phyloP scores from a whole-genome alignment of 2,888 invertebrate genomes.

The Biston betularia region DNA sequence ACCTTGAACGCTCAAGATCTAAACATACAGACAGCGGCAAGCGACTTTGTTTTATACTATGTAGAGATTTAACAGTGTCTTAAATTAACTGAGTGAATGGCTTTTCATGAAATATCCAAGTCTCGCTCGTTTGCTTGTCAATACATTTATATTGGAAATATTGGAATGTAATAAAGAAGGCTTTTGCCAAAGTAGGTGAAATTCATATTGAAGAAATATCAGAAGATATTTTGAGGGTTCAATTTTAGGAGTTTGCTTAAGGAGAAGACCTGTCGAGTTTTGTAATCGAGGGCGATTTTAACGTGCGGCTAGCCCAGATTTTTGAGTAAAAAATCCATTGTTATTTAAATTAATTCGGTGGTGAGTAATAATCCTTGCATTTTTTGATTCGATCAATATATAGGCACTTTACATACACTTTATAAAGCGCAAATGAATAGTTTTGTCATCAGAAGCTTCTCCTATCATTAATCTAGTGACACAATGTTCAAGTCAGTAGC shows the following conservation, averaged over 20 bases:
- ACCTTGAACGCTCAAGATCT: no score
- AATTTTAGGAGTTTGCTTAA: background rate
- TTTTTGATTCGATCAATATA: no score
- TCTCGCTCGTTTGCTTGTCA: slow-evolving; percentile 6
- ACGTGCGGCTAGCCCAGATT: no score
- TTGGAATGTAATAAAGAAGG: slow-evolving; percentile 27
- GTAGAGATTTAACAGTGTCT: background rate
- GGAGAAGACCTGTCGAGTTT: background rate
- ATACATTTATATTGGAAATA: slow-evolving; percentile 27
- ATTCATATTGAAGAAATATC: slow-evolving; percentile 24
- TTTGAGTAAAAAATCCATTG: background rate
- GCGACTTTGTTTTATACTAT: no score
- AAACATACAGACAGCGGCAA: no score
- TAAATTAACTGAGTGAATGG: background rate
- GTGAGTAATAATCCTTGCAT: no score
- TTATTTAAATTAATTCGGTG: no score
- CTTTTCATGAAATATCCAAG: background rate
- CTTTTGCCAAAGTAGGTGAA: slow-evolving; percentile 10
- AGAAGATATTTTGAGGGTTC: background rate
- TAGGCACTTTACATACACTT: no score
- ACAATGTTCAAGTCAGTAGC: slow-evolving; percentile 11
- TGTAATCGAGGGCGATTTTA: background rate
- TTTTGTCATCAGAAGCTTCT: slow-evolving; percentile 4
- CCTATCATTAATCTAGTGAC: slow-evolving; percentile 12
- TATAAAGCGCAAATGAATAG: slow-evolving; percentile 9